Base-by-base conservation (phyloP, 2,888 invertebrate species). In the Masnerella sp. region DNA sequence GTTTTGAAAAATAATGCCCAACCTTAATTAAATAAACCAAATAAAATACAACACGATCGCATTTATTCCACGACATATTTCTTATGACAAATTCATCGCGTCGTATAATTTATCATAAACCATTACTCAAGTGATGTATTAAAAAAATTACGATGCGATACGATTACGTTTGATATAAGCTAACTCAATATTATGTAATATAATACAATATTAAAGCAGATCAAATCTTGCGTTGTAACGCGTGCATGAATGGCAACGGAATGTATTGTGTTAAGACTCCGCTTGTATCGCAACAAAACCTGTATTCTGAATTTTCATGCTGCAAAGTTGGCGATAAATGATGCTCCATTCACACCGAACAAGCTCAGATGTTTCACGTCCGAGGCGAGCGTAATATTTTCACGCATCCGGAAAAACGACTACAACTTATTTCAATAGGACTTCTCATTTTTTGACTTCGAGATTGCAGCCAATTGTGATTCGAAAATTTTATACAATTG, bases 181-280 rank as follows among this genome's bases (percentile, higher is more conserved):
- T 58, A 58, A 45, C 58, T 45, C 45, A 36, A 59, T 59, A 47
- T 38, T 59, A 17, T 38, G 59, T 59, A 30, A 61, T 38, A 30
- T 61, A 61, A 61, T 61, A 61, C 30, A 40, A 38, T 49, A 40
- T 49, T 38, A 61, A 45, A 25, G 38, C 17, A 59, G 45, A 59
- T 59, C 59, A 11, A 40, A 61, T 61, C 49, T 49, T 14, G n/a
- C 30, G 15, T 17, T 25, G 36, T 32, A 25, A 45, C 34, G 47
- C 30, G 59, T 20, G 28, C 49, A 11, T 49, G 40, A 61, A 61
- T 61, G 12, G 40, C 32, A 61, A 49, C 28, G 61, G 61, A 59
- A 47, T 59, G 47, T 47, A 38, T 59, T 59, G 59, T 47, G 59
- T 38, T 59, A 47, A 59, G 59, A 47, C 20, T 25, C 12, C 28